Conservation (phyloP, 1,140 invertebrate genomes). For the Epicauta chinensis region DNA sequence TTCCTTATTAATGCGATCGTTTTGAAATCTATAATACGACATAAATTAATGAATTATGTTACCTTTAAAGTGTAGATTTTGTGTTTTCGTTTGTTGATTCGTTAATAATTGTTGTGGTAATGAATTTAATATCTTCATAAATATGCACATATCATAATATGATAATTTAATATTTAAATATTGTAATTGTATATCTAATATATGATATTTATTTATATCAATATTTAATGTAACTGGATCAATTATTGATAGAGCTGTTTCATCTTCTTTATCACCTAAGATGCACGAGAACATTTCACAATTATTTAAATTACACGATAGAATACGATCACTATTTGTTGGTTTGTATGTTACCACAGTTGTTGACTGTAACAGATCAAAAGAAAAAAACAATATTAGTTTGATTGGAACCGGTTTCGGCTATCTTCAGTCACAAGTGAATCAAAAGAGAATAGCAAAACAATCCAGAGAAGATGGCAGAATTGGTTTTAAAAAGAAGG, state of each 20-base stretch:
- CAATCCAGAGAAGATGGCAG: too few relatives aligned
- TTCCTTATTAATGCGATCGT: too few relatives aligned
- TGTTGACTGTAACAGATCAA: conserved; percentile 63
- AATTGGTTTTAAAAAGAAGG: too few relatives aligned
- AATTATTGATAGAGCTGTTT: conserved; percentile 93
- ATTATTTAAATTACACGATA: conserved; percentile 83
- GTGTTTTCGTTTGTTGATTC: conserved; percentile 39
- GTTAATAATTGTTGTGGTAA: conserved; percentile 70
- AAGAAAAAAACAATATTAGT: conserved; percentile 2
- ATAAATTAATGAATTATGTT: neutral
- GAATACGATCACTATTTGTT: conserved; percentile 61
- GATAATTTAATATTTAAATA: conserved; percentile 82
- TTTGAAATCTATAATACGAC: too few relatives aligned
- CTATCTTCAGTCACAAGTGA: too few relatives aligned
- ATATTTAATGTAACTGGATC: conserved; percentile 83
- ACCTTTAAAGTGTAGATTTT: conserved; percentile 2
- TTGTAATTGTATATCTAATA: conserved; percentile 54
- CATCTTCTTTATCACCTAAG: conserved; percentile 76
- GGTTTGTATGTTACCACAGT: conserved; percentile 79
- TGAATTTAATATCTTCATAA: conserved; percentile 80
- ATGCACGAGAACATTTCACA: conserved; percentile 93
- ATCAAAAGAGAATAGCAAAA: too few relatives aligned
- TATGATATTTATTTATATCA: conserved; percentile 52
- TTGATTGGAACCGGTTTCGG: too few relatives aligned
- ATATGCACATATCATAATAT: conserved; percentile 92